phyloP scores from a whole-genome alignment of 2,888 invertebrate species.

The Epinotia brunnichana region DNA sequence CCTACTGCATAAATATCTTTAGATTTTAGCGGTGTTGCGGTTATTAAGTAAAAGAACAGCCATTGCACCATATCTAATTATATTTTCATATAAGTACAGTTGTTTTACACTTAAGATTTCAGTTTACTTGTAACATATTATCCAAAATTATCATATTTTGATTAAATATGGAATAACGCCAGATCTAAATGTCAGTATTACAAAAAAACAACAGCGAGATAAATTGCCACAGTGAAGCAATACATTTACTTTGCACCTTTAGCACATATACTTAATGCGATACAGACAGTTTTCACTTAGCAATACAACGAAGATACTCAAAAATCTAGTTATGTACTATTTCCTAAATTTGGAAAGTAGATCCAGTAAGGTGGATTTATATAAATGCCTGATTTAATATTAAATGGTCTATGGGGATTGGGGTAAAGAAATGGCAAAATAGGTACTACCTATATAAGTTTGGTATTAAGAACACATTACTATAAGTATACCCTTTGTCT shows the following conservation, averaged over 20 bases:
- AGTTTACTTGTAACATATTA: conserved; percentile 19
- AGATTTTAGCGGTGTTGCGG: background rate
- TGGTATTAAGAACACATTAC: background rate
- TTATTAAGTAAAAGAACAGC: background rate
- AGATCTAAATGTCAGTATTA: background rate
- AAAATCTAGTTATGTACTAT: background rate
- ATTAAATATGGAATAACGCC: conserved; percentile 11
- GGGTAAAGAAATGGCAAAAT: background rate
- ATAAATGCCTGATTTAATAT: background rate
- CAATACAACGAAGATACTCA: conserved; percentile 1
- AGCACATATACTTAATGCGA: background rate
- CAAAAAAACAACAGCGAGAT: background rate
- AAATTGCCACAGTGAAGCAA: background rate
- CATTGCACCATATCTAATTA: conserved; percentile 37
- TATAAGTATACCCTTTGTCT: no score
- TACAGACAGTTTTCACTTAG: conserved; percentile 21
- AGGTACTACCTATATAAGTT: background rate
- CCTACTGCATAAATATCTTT: background rate
- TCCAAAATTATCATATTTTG: conserved; percentile 3
- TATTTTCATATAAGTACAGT: conserved; percentile 38
- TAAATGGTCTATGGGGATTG: background rate
- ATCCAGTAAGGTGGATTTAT: background rate
- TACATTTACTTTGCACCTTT: background rate
- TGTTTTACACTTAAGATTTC: conserved; percentile 24
- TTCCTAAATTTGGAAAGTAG: background rate